These are phyloP conservation scores for Chrysochloris asiatica DNA, from an alignment of 2,113 vertebrate species.

Conservation along the genomic window DNA sequence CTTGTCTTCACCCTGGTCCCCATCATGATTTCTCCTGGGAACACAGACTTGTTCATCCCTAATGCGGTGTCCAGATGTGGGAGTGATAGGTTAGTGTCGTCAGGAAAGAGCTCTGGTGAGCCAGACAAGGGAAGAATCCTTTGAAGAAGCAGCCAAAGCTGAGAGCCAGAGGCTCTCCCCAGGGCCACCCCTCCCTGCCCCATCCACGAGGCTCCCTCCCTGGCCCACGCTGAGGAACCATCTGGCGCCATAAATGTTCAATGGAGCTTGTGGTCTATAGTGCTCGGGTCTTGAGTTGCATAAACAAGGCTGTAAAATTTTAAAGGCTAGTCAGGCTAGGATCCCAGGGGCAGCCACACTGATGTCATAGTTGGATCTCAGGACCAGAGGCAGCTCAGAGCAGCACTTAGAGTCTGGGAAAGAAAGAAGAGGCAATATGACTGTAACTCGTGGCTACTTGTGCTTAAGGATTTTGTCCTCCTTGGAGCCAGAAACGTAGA, in stretches of 20 bases:
- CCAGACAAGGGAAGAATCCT: not conserved
- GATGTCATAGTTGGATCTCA: not conserved
- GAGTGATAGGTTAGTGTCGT: rapidly evolving
- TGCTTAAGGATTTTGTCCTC: not conserved
- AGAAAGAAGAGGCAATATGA: not conserved
- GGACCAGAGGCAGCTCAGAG: rapidly evolving
- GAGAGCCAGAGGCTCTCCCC: rapidly evolving
- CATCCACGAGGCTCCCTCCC: not conserved
- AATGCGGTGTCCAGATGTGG: not conserved
- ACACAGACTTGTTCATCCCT: too few relatives aligned
- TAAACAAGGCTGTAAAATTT: slow-evolving; percentile 52
- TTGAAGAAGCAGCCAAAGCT: not conserved
- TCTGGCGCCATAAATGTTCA: slow-evolving; percentile 11
- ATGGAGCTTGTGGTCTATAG: not conserved
- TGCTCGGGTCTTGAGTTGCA: not conserved
- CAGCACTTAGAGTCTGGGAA: rapidly evolving
- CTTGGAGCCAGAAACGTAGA: not conserved
- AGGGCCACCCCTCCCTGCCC: rapidly evolving
- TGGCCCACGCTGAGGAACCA: not conserved
- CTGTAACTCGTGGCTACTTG: rapidly evolving
- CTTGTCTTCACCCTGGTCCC: not conserved
- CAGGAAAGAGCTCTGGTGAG: not conserved
- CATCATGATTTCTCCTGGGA: not conserved
- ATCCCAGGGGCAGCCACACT: not conserved
- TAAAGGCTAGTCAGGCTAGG: not conserved